Conservation (phyloP, 2,113 vertebrate species). For the Oxygymnocypris stewartii region DNA sequence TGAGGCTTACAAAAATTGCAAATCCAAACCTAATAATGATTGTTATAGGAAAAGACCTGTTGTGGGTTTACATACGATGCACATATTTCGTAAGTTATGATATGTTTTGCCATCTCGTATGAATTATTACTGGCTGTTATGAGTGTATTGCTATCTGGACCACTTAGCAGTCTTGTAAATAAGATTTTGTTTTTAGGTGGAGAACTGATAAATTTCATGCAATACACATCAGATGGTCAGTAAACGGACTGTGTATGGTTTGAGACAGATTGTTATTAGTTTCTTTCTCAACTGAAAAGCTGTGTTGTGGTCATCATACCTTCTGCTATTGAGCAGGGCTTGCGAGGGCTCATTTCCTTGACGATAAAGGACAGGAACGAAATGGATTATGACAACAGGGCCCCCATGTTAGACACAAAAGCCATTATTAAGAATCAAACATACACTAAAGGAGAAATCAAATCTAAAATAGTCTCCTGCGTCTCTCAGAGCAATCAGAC, state of each 20-base stretch:
- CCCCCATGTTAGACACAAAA: neutral
- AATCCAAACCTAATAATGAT: no score
- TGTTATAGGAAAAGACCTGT: no score
- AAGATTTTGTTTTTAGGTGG: neutral
- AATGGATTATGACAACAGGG: neutral
- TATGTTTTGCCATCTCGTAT: neutral
- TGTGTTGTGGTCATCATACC: neutral
- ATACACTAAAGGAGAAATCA: constrained; percentile 20
- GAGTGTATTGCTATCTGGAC: neutral
- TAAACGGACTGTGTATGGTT: neutral
- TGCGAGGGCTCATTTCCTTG: neutral
- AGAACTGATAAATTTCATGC: neutral
- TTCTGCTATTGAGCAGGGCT: neutral
- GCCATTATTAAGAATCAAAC: constrained; percentile 33
- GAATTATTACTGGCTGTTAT: neutral
- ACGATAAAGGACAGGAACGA: neutral
- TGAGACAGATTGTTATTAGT: neutral
- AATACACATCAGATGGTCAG: neutral
- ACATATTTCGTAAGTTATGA: rapidly evolving
- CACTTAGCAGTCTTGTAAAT: neutral
- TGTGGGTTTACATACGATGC: no score
- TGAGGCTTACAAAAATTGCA: no score
- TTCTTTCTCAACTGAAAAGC: constrained; percentile 3
- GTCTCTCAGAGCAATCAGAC: constrained; percentile 30
- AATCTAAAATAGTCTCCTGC: neutral